Evolutionary conservation across 2,113 vertebrate species (phyloP), one percentile per base, ranked within the genome.

Genomic region (Lampris incognitus): DNA sequence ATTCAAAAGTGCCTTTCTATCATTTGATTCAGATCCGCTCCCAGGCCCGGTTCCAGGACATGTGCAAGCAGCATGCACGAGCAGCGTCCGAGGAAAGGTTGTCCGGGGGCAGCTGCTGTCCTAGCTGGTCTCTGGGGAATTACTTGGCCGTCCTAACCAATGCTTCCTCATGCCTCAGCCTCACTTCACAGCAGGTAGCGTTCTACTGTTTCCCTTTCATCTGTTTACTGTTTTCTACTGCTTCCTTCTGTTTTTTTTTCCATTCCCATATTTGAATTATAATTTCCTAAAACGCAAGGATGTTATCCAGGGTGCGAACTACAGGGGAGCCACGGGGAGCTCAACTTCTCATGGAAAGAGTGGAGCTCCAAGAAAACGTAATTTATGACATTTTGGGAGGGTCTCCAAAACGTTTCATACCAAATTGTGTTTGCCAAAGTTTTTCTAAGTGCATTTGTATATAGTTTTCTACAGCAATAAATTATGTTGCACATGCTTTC

Each of bases 121-220:
- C 97, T 0, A 99, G 98, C 92, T 99, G 98, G 98, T 98, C 98
- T 62, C 92, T 99, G 83, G 98, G 98, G 86, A 99, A 99, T 92
- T 98, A 97, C 59, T 94, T 99, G 71, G 96, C 97, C 2, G 94
- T 96, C 60, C 95, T 99, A 52, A 96, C 95, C 79, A 99, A 99
- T 65, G 95, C 96, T 54, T 96, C 97, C 7, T 95, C 96, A 0
- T 99, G 97, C 87, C 86, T 96, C 81, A 96, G 95, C 72, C 95
- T 98, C 61, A 98, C 96, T 55, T 92, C 95, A 60, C 94, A 91
- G 0, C 97, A 99, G 49, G 92, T 90, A 57, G n/a, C 40, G 66
- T 70, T 74, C 13, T 79, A 38, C 11, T 59, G 13, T 68, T 42
- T 11, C 24, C 37, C 37, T 9, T 57, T 13, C 10, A 51, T 13